These are phyloP conservation scores for Carapus acus DNA, from an alignment of 2,797 vertebrate genomes.

Conservation along the genomic window DNA sequence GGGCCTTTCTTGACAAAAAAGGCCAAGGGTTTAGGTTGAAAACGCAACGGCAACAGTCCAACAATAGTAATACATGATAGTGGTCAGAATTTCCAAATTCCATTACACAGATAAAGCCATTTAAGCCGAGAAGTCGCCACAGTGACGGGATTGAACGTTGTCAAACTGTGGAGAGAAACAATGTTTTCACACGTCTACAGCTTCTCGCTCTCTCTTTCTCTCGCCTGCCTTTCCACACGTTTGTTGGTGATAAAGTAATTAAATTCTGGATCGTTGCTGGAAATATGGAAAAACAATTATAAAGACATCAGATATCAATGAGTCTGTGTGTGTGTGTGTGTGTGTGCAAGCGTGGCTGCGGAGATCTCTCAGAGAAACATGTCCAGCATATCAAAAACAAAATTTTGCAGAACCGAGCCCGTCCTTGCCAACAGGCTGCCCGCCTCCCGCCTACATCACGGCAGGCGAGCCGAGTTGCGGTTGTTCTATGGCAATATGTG, in stretches of 20 bases:
- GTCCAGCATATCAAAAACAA: slow-evolving; percentile 34
- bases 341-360: too few species aligned
- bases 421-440: too few species aligned
- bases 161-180: slow-evolving; percentile 24
- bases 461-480: too few species aligned
- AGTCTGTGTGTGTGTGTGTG: slow-evolving; percentile 24
- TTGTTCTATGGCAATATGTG: slow-evolving; percentile 4
- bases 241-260: neutral
- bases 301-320: slow-evolving; percentile 10
- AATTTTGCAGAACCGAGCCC: too few species aligned
- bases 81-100: slow-evolving; percentile 45
- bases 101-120: slow-evolving; percentile 48
- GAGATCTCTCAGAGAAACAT: slow-evolving; percentile 27
- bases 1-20: slow-evolving; percentile 35
- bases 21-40: slow-evolving; percentile 27
- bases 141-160: slow-evolving; percentile 28
- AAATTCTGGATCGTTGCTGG: slow-evolving; percentile 9
- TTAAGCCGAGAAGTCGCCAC: slow-evolving; percentile 45
- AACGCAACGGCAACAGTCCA: slow-evolving; percentile 34
- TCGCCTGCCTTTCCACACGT: too few species aligned
- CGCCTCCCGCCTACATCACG: too few species aligned
- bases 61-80: slow-evolving; percentile 40
- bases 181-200: slow-evolving; percentile 25
- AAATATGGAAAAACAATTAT: slow-evolving; percentile 9
- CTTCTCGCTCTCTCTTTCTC: slow-evolving; percentile 33